phyloP scores from a whole-genome alignment of 2,113 vertebrate species.

The Xiphophorus couchianus region DNA sequence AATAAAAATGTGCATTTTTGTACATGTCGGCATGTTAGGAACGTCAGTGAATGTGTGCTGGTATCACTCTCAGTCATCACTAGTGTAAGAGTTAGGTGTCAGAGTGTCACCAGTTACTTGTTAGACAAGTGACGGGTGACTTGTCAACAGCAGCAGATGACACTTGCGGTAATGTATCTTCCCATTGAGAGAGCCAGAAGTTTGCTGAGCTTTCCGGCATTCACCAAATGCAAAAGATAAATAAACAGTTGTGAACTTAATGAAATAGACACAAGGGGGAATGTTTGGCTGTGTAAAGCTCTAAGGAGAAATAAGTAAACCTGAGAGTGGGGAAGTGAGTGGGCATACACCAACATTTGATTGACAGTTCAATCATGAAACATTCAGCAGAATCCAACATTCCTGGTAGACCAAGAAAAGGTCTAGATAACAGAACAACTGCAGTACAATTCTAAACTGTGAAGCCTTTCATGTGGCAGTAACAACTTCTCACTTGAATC shows the following conservation, averaged over 20 bases:
- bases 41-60: conserved; percentile 7
- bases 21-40: not conserved
- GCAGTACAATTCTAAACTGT: conserved; percentile 11
- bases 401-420: not conserved
- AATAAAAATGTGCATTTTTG: conserved; percentile 9
- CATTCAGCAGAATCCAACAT: conserved; percentile 12
- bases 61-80: conserved; percentile 33
- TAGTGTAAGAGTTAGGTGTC: conserved; percentile 48
- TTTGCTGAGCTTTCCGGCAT: conserved; percentile 25
- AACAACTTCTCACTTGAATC: conserved; percentile 31
- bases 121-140: conserved; percentile 33
- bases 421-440: conserved; percentile 13
- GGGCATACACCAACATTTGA: conserved; percentile 39
- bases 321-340: conserved; percentile 4
- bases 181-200: conserved; percentile 20
- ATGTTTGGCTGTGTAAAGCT: not conserved
- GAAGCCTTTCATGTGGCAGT: conserved; percentile 31
- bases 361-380: conserved; percentile 38
- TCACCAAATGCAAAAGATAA: conserved; percentile 4
- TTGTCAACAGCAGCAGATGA: conserved; percentile 33
- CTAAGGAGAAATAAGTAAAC: conserved; percentile 12
- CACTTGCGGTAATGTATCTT: conserved; percentile 24
- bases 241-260: not conserved
- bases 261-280: too few species aligned
- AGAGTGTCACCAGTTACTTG: conserved; percentile 57